These are phyloP conservation scores for Guaruba guarouba DNA, from an alignment of 2,113 vertebrate species.

Conservation along the genomic window DNA sequence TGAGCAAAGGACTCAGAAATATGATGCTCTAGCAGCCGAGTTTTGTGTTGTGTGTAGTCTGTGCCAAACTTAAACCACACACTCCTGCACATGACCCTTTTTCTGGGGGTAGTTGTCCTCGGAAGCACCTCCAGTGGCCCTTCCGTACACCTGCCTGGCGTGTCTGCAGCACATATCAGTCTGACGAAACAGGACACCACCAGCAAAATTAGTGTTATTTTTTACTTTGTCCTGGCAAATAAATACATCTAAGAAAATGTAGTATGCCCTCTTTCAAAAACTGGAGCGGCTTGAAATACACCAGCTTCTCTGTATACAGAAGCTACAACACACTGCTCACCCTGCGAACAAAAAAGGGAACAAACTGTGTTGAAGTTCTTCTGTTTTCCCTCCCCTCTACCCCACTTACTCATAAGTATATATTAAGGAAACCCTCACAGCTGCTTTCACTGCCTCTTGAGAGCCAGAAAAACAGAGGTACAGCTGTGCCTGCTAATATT, in stretches of 20 bases:
- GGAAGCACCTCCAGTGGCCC: neutral
- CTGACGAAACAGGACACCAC: neutral
- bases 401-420: neutral
- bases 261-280: neutral
- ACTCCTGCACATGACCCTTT: accelerated
- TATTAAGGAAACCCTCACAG: slow-evolving; percentile 16
- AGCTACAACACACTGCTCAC: neutral
- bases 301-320: neutral
- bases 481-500: slow-evolving; percentile 8
- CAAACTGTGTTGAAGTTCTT: neutral
- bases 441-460: neutral
- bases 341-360: neutral
- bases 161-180: neutral
- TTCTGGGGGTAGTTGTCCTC: accelerated
- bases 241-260: neutral
- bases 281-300: neutral
- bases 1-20: neutral
- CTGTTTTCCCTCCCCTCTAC: neutral
- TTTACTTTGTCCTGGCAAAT: neutral
- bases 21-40: neutral
- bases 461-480: neutral
- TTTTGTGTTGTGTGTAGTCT: neutral
- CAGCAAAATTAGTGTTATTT: neutral
- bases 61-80: neutral
- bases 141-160: neutral